Conservation (phyloP, 2,888 invertebrate genomes). For the Napeogenes inachia region DNA sequence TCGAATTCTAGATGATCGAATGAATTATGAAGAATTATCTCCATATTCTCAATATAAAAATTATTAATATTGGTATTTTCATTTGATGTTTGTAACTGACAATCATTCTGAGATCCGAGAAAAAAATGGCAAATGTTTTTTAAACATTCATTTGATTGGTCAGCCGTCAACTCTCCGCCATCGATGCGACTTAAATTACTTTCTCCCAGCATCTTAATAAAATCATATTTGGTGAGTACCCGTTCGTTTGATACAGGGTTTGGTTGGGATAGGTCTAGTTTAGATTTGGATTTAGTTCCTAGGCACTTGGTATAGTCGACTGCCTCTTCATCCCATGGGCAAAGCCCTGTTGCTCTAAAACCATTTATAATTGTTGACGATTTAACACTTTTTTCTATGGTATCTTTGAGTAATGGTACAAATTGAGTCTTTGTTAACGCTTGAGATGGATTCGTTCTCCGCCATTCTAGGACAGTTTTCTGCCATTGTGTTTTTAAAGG, state of each 20-base stretch:
- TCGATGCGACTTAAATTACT: too few species aligned
- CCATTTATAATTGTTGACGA: conserved; percentile 11
- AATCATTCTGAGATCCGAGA: too few species aligned
- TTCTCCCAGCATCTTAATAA: neutral
- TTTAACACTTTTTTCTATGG: conserved; percentile 1
- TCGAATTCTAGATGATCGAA: too few species aligned
- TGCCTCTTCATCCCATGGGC: conserved; percentile 5
- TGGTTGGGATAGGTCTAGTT: too few species aligned
- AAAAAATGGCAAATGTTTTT: too few species aligned
- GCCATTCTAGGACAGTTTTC: conserved; percentile 10
- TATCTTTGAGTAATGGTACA: conserved; percentile 10
- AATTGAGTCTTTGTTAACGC: conserved; percentile 12
- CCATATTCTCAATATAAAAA: too few species aligned
- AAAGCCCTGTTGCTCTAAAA: conserved; percentile 12
- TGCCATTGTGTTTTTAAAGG: conserved; percentile 13
- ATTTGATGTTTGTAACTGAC: too few species aligned
- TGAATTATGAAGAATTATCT: too few species aligned
- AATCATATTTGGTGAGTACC: neutral
- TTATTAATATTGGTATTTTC: too few species aligned
- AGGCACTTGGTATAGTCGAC: conserved; percentile 16
- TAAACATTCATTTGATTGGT: too few species aligned
- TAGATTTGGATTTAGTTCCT: neutral
- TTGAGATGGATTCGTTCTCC: neutral
- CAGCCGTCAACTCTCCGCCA: too few species aligned
- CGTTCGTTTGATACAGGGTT: neutral